Conservation (phyloP, 2,888 invertebrate genomes). For the Pterostichus niger region DNA sequence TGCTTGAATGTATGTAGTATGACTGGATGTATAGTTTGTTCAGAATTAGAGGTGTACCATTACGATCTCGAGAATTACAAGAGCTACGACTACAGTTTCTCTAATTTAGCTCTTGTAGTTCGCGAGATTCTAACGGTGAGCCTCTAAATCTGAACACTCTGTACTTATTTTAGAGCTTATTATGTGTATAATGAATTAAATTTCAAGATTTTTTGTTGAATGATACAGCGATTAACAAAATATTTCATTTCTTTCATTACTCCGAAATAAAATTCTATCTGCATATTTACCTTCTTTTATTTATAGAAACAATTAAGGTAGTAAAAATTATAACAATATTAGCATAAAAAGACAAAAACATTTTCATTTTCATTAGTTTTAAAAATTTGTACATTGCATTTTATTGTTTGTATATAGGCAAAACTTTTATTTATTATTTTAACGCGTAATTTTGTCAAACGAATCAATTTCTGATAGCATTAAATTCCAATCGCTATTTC, state of each 20-base stretch:
- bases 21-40: neutral
- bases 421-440: slow-evolving; percentile 33
- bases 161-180: neutral
- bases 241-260: neutral
- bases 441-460: neutral
- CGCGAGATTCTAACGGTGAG: no score
- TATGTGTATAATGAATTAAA: neutral
- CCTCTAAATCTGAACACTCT: neutral
- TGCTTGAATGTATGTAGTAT: neutral
- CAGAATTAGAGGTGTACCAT: no score
- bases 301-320: neutral
- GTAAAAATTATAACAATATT: no score
- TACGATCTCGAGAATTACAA: no score
- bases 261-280: neutral
- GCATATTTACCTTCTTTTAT: slow-evolving; percentile 13
- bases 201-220: slow-evolving; percentile 21
- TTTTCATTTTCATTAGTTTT: slow-evolving; percentile 16
- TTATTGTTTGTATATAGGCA: slow-evolving; percentile 27
- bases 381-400: slow-evolving; percentile 15
- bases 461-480: neutral
- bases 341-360: slow-evolving; percentile 8
- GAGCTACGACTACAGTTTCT: no score
- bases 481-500: slow-evolving; percentile 39
- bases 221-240: slow-evolving; percentile 31
- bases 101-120: no score